A percentile compares a stretch with the other conserved stretches of the same genome.
phyloP scores from a whole-genome alignment of 1,140 invertebrate species.

The Lamellibrachia luymesi region DNA sequence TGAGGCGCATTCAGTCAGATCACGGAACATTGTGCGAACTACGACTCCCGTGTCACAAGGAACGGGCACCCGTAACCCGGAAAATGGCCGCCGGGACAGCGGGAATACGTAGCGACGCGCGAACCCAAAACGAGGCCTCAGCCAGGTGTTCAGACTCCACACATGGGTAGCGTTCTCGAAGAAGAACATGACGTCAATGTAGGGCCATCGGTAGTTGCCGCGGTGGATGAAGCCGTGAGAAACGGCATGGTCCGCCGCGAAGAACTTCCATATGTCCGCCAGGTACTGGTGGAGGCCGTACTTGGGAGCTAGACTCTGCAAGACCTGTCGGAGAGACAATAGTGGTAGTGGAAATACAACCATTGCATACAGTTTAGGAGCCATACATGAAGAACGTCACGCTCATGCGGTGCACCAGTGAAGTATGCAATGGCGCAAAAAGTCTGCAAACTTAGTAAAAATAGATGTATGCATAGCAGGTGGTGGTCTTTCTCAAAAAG shows the following conservation, averaged over 20 bases:
- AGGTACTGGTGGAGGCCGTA: background rate
- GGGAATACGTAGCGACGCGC: slow-evolving; percentile 28
- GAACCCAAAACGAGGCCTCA: slow-evolving; percentile 10
- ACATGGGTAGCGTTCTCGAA: slow-evolving; percentile 32
- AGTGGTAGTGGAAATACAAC: background rate
- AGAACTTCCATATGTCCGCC: background rate
- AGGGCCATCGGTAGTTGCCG: slow-evolving; percentile 30
- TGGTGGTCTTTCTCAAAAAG: too few relatives aligned
- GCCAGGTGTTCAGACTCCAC: slow-evolving; percentile 18
- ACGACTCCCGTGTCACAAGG: background rate
- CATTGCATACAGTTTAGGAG: too few relatives aligned
- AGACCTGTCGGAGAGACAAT: background rate
- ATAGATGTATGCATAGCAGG: too few relatives aligned
- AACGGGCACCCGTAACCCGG: background rate
- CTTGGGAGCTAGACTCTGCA: background rate
- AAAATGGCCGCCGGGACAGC: slow-evolving; percentile 19
- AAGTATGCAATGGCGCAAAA: too few relatives aligned
- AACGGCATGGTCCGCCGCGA: background rate
- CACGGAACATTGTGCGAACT: background rate
- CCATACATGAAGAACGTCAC: too few relatives aligned
- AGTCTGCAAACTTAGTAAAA: too few relatives aligned
- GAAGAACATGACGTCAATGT: slow-evolving; percentile 33
- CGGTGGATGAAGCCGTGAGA: background rate
- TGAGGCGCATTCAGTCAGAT: background rate
- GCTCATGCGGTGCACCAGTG: too few relatives aligned